phyloP scores from a whole-genome alignment of 2,888 invertebrate genomes.

The Morpho helenor region DNA sequence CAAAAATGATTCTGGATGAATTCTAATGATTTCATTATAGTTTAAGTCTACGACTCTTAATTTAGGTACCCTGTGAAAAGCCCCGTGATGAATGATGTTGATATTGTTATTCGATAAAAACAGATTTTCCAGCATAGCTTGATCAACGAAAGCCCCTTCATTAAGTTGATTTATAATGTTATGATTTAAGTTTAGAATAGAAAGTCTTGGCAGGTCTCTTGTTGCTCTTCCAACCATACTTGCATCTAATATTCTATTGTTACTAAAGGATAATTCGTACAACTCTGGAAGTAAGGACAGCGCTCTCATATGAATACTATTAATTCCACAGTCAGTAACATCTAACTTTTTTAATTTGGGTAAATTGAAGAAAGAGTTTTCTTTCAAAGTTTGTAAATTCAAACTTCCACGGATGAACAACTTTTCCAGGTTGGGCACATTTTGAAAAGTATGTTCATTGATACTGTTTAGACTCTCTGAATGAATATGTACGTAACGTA shows the following conservation, averaged over 20 bases:
- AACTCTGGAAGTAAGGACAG: conserved; percentile 85
- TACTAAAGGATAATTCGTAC: conserved; percentile 83
- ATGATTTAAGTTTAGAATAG: conserved; percentile 83
- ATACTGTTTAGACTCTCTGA: conserved; percentile 83
- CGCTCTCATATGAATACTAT: conserved; percentile 88
- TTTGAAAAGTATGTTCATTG: conserved; percentile 83
- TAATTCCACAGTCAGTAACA: conserved; percentile 86
- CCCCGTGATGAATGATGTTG: conserved; percentile 86
- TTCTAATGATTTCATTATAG: conserved; percentile 85
- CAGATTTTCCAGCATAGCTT: conserved; percentile 83
- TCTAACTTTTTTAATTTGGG: conserved; percentile 85
- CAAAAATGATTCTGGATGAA: conserved; percentile 90
- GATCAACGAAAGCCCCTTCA: conserved; percentile 89
- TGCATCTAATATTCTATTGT: conserved; percentile 87
- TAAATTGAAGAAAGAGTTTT: conserved; percentile 84
- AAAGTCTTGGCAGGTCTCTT: conserved; percentile 86
- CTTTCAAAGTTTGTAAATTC: conserved; percentile 83
- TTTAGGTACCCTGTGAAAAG: conserved; percentile 88
- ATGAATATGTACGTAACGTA: conserved; percentile 87
- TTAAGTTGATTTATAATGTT: conserved; percentile 85
- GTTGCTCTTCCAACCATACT: conserved; percentile 89
- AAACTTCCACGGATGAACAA: conserved; percentile 86
- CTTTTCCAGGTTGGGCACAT: conserved; percentile 85
- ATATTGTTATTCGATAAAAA: conserved; percentile 86
- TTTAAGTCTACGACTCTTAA: conserved; percentile 87